Evolutionary conservation across 2,888 invertebrate genomes (phyloP).

Genomic region (Tipula helvola): DNA sequence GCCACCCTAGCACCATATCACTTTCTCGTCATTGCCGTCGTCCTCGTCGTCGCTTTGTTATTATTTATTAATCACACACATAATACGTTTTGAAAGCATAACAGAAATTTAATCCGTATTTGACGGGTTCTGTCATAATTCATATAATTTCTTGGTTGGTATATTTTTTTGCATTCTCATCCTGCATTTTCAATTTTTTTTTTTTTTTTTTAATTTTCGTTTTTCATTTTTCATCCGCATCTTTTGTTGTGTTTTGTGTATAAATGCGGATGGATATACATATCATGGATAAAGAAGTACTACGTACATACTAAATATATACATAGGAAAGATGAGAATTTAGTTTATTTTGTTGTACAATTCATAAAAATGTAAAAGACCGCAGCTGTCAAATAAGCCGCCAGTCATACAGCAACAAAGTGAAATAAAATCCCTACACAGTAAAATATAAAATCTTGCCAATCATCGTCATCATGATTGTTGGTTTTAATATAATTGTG

Average conservation of each 20-base stretch:
- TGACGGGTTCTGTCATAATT: background rate
- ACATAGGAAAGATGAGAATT: background rate
- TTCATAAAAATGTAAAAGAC: background rate
- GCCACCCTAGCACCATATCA: background rate
- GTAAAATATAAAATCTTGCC: background rate
- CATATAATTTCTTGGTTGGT: background rate
- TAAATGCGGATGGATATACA: background rate
- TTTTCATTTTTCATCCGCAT: background rate
- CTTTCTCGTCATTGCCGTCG: background rate
- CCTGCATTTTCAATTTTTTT: background rate
- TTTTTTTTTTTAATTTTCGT: background rate
- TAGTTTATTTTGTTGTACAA: background rate
- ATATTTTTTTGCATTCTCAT: background rate
- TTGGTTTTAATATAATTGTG: background rate
- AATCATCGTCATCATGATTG: constrained; percentile 4
- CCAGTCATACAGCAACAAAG: background rate
- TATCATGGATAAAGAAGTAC: background rate
- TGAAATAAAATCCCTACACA: background rate
- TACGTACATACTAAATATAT: no score
- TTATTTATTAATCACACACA: background rate
- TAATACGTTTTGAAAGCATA: background rate
- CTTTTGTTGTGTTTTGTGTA: background rate
- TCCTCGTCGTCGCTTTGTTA: background rate
- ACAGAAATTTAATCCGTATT: background rate
- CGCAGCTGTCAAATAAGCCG: constrained; percentile 4